Evolutionary conservation across 2,797 vertebrate species (phyloP).

Genomic region (Ibycter americanus): DNA sequence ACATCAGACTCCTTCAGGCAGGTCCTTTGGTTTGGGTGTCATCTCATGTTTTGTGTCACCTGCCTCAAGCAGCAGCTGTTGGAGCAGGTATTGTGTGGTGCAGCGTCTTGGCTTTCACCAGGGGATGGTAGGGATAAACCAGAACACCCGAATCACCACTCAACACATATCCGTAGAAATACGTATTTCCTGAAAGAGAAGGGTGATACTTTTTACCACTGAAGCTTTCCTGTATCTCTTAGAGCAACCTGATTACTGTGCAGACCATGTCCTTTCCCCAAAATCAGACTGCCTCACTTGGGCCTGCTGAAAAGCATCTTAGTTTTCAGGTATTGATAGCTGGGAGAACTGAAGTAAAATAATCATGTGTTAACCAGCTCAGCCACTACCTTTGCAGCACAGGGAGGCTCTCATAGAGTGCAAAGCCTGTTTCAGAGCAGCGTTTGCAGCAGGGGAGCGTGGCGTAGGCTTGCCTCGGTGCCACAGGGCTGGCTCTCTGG

Average conservation of each 20-base stretch:
- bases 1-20: neutral
- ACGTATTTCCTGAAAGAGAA: neutral
- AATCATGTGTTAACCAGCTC: neutral
- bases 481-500: neutral
- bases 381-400: neutral
- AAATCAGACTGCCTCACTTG: neutral
- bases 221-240: neutral
- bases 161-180: fast-evolving
- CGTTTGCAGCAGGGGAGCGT: neutral
- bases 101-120: neutral
- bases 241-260: neutral
- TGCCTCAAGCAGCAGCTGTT: neutral
- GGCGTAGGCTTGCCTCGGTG: fast-evolving
- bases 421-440: neutral
- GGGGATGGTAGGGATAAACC: neutral
- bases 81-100: neutral
- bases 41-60: neutral
- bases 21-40: neutral
- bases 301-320: neutral
- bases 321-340: neutral
- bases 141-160: too few relatives aligned
- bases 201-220: neutral
- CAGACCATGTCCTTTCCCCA: neutral
- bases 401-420: neutral
- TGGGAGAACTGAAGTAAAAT: neutral